Percentiles rank a stretch among this genome's conserved stretches.
Evolutionary conservation across 2,797 vertebrate genomes (phyloP).

Genomic region (Lophura swinhoii): DNA sequence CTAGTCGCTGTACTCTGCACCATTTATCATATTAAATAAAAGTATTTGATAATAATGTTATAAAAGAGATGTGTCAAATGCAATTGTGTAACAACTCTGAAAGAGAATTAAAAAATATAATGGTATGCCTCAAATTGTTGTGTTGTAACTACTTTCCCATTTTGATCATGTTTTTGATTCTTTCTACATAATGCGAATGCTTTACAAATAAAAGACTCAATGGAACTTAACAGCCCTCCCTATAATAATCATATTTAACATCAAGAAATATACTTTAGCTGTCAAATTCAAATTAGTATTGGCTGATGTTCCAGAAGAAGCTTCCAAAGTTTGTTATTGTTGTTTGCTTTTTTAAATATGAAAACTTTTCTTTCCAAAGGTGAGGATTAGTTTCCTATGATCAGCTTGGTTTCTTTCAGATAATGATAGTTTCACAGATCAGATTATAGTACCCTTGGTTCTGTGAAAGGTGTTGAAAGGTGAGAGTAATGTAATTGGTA

Average conservation of each 20-base stretch:
- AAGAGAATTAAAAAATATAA: neutral
- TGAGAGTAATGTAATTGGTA: neutral
- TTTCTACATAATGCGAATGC: neutral
- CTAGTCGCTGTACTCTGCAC: neutral
- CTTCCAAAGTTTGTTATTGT: neutral
- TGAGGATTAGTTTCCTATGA: neutral
- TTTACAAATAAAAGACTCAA: neutral
- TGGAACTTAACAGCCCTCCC: neutral
- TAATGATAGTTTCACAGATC: neutral
- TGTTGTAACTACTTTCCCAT: neutral
- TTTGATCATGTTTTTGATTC: neutral
- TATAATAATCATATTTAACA: neutral
- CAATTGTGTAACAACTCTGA: neutral
- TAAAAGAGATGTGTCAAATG: neutral
- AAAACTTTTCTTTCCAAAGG: neutral
- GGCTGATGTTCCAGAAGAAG: neutral
- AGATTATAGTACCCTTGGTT: neutral
- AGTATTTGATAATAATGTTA: neutral
- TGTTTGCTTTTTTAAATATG: neutral
- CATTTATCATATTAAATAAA: neutral
- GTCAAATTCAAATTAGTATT: neutral
- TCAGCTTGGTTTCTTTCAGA: neutral
- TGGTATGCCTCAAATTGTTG: neutral
- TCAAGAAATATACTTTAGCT: neutral
- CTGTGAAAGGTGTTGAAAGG: neutral